phyloP scores from a whole-genome alignment of 2,797 vertebrate genomes.

The Sebastes taczanowskii region DNA sequence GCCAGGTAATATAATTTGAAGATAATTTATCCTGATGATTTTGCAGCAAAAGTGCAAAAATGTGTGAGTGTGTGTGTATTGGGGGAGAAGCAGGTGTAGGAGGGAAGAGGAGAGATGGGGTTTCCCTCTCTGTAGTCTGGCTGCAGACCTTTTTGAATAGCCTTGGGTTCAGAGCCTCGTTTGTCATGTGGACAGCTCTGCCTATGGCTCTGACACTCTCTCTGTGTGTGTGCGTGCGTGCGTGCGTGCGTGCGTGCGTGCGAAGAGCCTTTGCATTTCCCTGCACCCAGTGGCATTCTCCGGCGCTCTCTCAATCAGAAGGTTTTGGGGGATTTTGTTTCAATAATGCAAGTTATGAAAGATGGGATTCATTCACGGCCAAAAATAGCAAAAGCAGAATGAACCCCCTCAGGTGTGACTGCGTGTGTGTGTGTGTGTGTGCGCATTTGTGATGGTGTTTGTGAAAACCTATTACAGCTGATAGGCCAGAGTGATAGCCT shows the following conservation, averaged over 20 bases:
- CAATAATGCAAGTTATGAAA: conserved; percentile 63
- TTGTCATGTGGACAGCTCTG: conserved; percentile 63
- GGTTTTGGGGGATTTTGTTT: conserved; percentile 43
- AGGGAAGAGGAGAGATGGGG: conserved; percentile 15
- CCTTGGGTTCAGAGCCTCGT: conserved; percentile 47
- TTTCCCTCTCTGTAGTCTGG: conserved; percentile 51
- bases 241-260: background rate
- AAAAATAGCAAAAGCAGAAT: conserved; percentile 57
- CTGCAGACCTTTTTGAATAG: conserved; percentile 47
- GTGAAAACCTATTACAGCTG: conserved; percentile 61
- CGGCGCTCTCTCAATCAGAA: conserved; percentile 30
- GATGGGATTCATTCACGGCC: conserved; percentile 59
- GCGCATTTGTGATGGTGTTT: conserved; percentile 35
- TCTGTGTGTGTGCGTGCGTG: background rate
- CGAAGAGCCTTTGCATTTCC: conserved; percentile 44
- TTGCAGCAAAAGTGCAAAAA: background rate
- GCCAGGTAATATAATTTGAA: background rate
- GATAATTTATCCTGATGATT: conserved; percentile 2
- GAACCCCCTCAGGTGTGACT: conserved; percentile 56
- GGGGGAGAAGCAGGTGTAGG: conserved; percentile 1
- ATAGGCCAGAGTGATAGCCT: conserved; percentile 53
- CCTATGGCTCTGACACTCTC: conserved; percentile 15
- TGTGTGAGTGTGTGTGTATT: background rate
- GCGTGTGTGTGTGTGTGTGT: background rate
- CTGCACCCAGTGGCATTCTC: conserved; percentile 27